Percentiles rank a stretch among this genome's conserved stretches.
Evolutionary conservation across 2,113 vertebrate genomes (phyloP).

Genomic region (Puffinus mauretanicus): DNA sequence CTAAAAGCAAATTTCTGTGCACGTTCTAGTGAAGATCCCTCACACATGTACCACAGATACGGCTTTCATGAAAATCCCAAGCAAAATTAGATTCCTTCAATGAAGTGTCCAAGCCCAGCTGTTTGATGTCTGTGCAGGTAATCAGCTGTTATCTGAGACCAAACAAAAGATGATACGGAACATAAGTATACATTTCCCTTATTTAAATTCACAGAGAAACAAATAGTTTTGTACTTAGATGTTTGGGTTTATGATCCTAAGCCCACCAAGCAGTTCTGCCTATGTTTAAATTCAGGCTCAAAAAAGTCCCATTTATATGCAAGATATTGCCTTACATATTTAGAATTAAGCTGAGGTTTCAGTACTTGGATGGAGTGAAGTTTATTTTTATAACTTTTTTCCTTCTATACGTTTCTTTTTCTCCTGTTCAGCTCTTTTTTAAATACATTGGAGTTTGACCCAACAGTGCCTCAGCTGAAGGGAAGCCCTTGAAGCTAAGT

Average conservation of each 20-base stretch:
- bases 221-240: background rate
- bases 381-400: background rate
- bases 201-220: background rate
- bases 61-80: background rate
- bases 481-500: background rate
- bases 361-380: background rate
- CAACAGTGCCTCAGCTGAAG: background rate
- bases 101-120: background rate
- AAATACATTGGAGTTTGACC: background rate
- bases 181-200: background rate
- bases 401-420: background rate
- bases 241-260: background rate
- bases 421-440: background rate
- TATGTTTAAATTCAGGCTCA: background rate
- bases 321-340: background rate
- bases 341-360: background rate
- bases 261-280: background rate
- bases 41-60: accelerated
- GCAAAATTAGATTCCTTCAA: background rate
- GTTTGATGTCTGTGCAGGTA: background rate
- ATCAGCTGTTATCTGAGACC: background rate
- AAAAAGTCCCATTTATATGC: background rate
- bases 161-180: background rate
- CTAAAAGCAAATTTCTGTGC: background rate
- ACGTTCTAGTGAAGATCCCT: background rate